Conservation (phyloP, 2,888 invertebrate species). For the Galerucella nymphaeae region DNA sequence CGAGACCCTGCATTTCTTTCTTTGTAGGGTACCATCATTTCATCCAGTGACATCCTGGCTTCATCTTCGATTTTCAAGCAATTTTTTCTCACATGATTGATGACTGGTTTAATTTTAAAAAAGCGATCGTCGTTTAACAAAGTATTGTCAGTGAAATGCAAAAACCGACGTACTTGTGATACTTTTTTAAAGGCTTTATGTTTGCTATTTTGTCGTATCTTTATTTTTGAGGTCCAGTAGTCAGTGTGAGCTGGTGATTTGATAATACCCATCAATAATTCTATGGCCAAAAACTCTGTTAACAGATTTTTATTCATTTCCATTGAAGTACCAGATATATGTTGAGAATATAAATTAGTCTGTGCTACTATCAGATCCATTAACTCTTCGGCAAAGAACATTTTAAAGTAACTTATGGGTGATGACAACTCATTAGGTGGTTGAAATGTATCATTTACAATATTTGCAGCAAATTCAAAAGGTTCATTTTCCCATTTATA, state of each 20-base stretch:
- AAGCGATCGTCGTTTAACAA: too few relatives aligned
- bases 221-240: conserved; percentile 42
- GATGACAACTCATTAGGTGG: too few relatives aligned
- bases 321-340: background rate
- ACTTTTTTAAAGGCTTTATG: conserved; percentile 42
- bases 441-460: too few relatives aligned
- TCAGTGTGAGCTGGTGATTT: too few relatives aligned
- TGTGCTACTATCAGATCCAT: too few relatives aligned
- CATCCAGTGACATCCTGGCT: conserved; percentile 37
- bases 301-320: background rate
- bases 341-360: too few relatives aligned
- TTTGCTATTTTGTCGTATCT: conserved; percentile 38
- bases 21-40: too few relatives aligned
- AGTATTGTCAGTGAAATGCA: conserved; percentile 44
- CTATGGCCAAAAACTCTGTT: background rate
- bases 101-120: conserved; percentile 39
- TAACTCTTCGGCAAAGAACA: too few relatives aligned
- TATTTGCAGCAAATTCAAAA: too few relatives aligned
- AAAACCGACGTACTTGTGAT: conserved; percentile 34
- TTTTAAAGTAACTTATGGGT: too few relatives aligned
- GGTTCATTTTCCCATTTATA: background rate
- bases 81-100: conserved; percentile 39
- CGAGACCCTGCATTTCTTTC: conserved; percentile 17
- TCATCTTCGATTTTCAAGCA: conserved; percentile 36
- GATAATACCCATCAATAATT: too few relatives aligned